A percentile compares a stretch with the other conserved stretches of the same genome.
These are phyloP conservation scores for Anoplius nigerrimus DNA, from an alignment of 2,888 invertebrate genomes.

Conservation along the genomic window DNA sequence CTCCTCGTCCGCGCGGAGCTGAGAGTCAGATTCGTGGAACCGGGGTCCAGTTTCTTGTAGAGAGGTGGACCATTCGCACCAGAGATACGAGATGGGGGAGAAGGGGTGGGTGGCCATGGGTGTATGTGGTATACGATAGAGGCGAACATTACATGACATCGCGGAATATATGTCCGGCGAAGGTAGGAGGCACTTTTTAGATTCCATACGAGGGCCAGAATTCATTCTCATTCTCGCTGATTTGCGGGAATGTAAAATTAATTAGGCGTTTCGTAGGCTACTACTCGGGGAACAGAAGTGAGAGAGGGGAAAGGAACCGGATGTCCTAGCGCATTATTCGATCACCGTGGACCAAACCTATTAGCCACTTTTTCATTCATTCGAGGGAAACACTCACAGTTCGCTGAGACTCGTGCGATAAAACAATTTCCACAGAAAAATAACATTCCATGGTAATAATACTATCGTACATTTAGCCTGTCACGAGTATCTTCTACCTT, in stretches of 20 bases:
- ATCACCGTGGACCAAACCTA: slow-evolving; percentile 45
- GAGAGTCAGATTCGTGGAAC: slow-evolving; percentile 42
- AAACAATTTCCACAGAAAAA: slow-evolving; percentile 41
- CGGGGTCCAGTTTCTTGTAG: slow-evolving; percentile 36
- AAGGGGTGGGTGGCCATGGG: no score
- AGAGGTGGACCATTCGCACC: slow-evolving; percentile 27
- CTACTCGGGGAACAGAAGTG: slow-evolving; percentile 14
- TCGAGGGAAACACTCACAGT: slow-evolving; percentile 28
- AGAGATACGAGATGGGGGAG: slow-evolving; percentile 4
- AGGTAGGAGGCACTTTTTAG: slow-evolving; percentile 33
- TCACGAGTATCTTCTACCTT: no score
- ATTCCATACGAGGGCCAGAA: slow-evolving; percentile 9
- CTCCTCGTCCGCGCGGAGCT: slow-evolving; percentile 6
- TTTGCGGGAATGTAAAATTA: slow-evolving; percentile 65
- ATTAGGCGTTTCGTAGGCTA: slow-evolving; percentile 54
- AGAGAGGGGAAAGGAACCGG: slow-evolving; percentile 14
- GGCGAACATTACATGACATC: slow-evolving; percentile 5
- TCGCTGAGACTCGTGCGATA: slow-evolving; percentile 28
- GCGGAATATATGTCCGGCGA: slow-evolving; percentile 19
- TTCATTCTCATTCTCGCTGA: slow-evolving; percentile 28
- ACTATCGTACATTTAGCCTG: no score
- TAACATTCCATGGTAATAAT: slow-evolving; percentile 6
- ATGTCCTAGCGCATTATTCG: slow-evolving; percentile 46
- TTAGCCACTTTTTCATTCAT: slow-evolving; percentile 42
- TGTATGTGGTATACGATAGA: slow-evolving; percentile 21